phyloP scores from a whole-genome alignment of 2,888 invertebrate genomes.

The Trissoscelio sp. region DNA sequence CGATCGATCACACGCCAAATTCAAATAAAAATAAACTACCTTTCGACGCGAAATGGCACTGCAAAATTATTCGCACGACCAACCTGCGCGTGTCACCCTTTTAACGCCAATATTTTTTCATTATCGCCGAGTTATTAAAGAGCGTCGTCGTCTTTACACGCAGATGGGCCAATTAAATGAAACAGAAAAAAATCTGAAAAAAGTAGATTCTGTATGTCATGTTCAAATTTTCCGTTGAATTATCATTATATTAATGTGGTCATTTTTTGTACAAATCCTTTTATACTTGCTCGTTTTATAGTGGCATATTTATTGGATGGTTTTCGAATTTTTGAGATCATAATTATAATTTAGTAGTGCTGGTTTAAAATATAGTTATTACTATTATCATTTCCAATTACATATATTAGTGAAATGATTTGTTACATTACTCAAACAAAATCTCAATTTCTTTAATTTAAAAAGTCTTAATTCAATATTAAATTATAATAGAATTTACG shows the following conservation, averaged over 20 bases:
- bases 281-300: no score
- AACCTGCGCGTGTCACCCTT: slow-evolving; percentile 58
- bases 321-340: no score
- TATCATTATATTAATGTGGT: not conserved
- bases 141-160: slow-evolving; percentile 26
- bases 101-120: slow-evolving; percentile 69
- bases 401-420: no score
- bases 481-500: no score
- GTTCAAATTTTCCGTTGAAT: not conserved
- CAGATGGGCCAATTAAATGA: slow-evolving; percentile 16
- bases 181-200: slow-evolving; percentile 4
- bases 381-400: no score
- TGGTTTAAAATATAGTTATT: no score
- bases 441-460: no score
- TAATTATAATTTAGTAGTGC: no score
- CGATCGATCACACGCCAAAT: slow-evolving; percentile 66
- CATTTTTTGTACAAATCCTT: no score
- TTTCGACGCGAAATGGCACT: slow-evolving; percentile 61
- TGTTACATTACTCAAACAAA: no score
- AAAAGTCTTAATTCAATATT: no score
- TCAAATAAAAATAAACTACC: slow-evolving; percentile 69
- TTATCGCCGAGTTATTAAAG: slow-evolving; percentile 58
- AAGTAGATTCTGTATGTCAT: not conserved
- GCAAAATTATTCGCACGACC: slow-evolving; percentile 60
- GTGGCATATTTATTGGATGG: no score